Percentiles rank a stretch among this genome's conserved stretches.
These are phyloP conservation scores for Papilio protenor DNA, from an alignment of 2,888 invertebrate species.

Conservation along the genomic window DNA sequence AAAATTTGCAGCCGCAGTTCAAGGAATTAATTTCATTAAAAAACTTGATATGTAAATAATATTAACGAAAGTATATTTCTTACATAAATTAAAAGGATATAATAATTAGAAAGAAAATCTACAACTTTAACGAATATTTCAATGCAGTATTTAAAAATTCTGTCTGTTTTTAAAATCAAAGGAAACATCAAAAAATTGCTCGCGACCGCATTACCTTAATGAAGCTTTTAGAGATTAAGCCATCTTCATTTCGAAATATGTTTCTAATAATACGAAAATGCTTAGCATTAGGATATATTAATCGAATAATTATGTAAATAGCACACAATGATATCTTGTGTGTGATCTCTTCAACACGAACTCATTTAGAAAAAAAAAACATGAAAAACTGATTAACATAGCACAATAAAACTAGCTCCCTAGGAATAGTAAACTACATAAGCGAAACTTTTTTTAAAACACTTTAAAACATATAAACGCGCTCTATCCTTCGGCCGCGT, in stretches of 20 bases:
- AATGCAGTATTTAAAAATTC: not conserved
- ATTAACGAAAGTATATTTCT: too few species aligned
- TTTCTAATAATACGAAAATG: not conserved
- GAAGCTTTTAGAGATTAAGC: constrained; percentile 11
- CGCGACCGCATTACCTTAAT: constrained; percentile 12
- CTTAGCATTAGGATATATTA: not conserved
- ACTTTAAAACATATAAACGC: constrained; percentile 27
- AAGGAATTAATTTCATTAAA: not conserved
- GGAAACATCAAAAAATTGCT: not conserved
- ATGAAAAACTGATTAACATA: not conserved
- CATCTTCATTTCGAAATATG: not conserved
- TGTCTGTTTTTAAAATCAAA: not conserved
- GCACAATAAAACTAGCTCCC: not conserved
- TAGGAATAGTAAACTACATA: not conserved
- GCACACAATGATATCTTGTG: not conserved
- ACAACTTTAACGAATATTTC: not conserved
- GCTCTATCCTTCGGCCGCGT: too few species aligned
- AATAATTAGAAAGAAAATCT: not conserved
- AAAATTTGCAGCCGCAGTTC: too few species aligned
- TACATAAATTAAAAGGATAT: not conserved
- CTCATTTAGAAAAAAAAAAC: not conserved
- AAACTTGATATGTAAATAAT: too few species aligned
- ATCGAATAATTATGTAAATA: not conserved
- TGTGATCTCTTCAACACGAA: too few species aligned
- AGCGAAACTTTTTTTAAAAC: not conserved